Percentiles rank a stretch among this genome's conserved stretches.
Conservation (phyloP, 2,113 vertebrate genomes). For the Kryptolebias marmoratus region DNA sequence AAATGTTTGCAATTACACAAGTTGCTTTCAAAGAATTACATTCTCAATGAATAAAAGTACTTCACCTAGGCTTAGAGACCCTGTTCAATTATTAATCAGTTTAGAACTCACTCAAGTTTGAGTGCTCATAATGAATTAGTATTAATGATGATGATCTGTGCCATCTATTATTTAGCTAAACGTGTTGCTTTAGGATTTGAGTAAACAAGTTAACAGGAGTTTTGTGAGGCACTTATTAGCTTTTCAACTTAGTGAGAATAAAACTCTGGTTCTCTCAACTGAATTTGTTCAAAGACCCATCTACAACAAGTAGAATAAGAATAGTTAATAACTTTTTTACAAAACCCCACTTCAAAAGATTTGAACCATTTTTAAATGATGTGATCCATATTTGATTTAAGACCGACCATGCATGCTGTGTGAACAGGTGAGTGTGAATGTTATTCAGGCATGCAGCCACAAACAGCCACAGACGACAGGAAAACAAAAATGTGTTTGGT, state of each 20-base stretch:
- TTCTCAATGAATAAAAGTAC: slow-evolving; percentile 41
- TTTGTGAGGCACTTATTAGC: not conserved
- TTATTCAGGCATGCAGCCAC: not conserved
- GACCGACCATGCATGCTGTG: not conserved
- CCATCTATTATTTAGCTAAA: not conserved
- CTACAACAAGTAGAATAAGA: no score
- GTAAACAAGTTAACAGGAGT: not conserved
- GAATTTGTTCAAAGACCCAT: no score
- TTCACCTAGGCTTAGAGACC: slow-evolving; percentile 38
- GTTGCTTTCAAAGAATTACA: slow-evolving; percentile 33
- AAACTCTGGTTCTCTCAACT: no score
- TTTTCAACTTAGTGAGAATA: no score
- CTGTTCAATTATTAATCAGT: slow-evolving; percentile 51
- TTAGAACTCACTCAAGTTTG: slow-evolving; percentile 37
- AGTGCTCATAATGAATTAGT: slow-evolving; percentile 51
- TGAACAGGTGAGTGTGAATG: not conserved
- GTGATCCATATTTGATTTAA: slow-evolving; percentile 2
- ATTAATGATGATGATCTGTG: slow-evolving; percentile 54
- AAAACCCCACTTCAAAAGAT: no score
- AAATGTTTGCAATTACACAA: not conserved
- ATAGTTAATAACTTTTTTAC: no score
- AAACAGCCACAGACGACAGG: not conserved
- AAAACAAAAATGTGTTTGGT: not conserved
- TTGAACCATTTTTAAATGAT: not conserved
- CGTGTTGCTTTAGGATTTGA: no score